These are phyloP conservation scores for Macrophya annulata DNA, from an alignment of 2,888 invertebrate genomes.

Conservation along the genomic window DNA sequence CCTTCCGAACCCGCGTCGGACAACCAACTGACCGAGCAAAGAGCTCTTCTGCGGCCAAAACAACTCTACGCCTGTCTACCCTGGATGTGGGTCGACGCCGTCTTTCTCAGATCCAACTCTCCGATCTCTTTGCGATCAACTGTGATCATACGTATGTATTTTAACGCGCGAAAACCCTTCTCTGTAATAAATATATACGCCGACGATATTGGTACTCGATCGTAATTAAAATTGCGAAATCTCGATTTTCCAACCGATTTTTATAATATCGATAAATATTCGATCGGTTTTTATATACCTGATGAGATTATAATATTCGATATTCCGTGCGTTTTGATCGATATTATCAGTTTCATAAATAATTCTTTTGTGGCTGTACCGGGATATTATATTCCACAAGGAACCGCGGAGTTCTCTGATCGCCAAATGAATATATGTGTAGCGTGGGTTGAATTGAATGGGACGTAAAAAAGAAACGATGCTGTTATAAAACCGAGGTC, in stretches of 20 bases:
- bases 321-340: no score
- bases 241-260: not conserved
- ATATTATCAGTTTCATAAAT: not conserved
- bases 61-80: slow-evolving; percentile 50
- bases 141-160: not conserved
- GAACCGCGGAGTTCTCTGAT: not conserved
- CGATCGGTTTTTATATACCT: no score
- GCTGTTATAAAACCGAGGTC: slow-evolving; percentile 1
- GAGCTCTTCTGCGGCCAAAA: slow-evolving; percentile 52
- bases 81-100: slow-evolving; percentile 56
- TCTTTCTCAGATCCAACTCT: slow-evolving; percentile 44
- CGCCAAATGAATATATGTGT: not conserved
- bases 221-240: not conserved
- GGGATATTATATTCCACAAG: not conserved
- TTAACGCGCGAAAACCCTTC: slow-evolving; percentile 16
- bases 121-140: slow-evolving; percentile 13
- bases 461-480: not conserved
- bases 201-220: not conserved
- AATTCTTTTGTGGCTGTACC: not conserved
- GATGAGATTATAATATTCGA: no score
- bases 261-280: not conserved
- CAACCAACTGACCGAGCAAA: slow-evolving; percentile 53
- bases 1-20: slow-evolving; percentile 59
- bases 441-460: slow-evolving; percentile 20
- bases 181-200: not conserved